Percentiles rank a stretch among this genome's conserved stretches.
Conservation (phyloP, 2,113 vertebrate genomes). For the Chrysochloris asiatica region DNA sequence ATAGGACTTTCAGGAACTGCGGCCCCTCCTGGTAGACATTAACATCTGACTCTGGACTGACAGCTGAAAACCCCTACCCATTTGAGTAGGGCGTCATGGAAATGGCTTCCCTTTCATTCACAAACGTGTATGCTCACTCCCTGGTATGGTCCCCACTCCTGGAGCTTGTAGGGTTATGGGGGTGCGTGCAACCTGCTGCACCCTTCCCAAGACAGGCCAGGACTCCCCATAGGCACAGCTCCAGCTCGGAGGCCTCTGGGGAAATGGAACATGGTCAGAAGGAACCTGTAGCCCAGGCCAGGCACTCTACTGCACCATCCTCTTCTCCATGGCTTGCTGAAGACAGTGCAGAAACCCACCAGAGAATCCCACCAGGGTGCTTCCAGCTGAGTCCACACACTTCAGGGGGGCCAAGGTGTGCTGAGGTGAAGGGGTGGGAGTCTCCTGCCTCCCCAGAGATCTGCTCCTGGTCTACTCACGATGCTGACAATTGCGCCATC, state of each 20-base stretch:
- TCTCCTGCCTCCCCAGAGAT: background rate
- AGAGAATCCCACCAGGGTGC: constrained; percentile 47
- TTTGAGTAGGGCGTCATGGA: too few relatives aligned
- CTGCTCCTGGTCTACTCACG: too few relatives aligned
- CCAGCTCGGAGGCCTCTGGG: background rate
- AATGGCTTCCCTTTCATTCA: background rate
- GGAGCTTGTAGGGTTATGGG: too few relatives aligned
- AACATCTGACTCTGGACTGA: background rate
- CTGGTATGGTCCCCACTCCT: background rate
- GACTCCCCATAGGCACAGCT: background rate
- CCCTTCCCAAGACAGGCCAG: background rate
- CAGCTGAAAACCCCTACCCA: background rate
- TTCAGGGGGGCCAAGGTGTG: too few relatives aligned
- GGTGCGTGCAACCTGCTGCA: background rate
- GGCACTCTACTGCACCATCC: too few relatives aligned
- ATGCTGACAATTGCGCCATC: rapidly evolving
- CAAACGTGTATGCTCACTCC: rapidly evolving
- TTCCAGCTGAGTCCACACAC: constrained; percentile 63
- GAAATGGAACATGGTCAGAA: background rate
- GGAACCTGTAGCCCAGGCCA: too few relatives aligned
- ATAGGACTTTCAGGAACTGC: background rate
- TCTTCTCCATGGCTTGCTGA: too few relatives aligned
- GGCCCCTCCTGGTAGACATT: background rate
- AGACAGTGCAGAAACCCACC: too few relatives aligned
- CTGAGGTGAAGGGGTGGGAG: too few relatives aligned